phyloP scores from a whole-genome alignment of 1,140 invertebrate genomes.

The Diorhabda carinulata region DNA sequence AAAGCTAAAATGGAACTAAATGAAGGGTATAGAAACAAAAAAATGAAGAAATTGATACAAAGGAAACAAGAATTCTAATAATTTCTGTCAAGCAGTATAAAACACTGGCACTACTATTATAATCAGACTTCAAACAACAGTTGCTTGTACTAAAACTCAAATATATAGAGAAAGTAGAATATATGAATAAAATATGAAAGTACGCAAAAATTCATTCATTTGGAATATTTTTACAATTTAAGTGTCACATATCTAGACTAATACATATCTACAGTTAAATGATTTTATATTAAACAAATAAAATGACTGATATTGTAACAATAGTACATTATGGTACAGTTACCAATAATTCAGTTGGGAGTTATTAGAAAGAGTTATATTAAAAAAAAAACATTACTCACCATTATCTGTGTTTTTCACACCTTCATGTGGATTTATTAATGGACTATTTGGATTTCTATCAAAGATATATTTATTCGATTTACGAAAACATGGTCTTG shows the following conservation, averaged over 20 bases:
- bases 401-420: conserved; percentile 38
- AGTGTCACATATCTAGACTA: not conserved
- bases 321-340: not conserved
- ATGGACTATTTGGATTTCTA: conserved; percentile 48
- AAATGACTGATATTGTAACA: not conserved
- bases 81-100: too few relatives aligned
- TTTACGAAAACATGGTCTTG: conserved; percentile 66
- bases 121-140: not conserved
- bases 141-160: conserved; percentile 5
- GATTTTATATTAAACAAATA: too few relatives aligned
- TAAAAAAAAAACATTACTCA: conserved; percentile 10
- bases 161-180: not conserved
- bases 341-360: not conserved
- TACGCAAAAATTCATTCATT: not conserved
- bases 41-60: too few relatives aligned
- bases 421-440: conserved; percentile 69
- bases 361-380: conserved; percentile 3
- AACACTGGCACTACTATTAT: too few relatives aligned
- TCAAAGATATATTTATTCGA: conserved; percentile 64
- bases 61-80: too few relatives aligned
- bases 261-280: too few relatives aligned
- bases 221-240: not conserved
- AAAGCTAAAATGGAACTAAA: too few relatives aligned
- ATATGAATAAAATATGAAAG: not conserved
- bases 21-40: too few relatives aligned